These are phyloP conservation scores for Hipparchia sbordonii DNA, from an alignment of 2,888 invertebrate species.

Conservation along the genomic window DNA sequence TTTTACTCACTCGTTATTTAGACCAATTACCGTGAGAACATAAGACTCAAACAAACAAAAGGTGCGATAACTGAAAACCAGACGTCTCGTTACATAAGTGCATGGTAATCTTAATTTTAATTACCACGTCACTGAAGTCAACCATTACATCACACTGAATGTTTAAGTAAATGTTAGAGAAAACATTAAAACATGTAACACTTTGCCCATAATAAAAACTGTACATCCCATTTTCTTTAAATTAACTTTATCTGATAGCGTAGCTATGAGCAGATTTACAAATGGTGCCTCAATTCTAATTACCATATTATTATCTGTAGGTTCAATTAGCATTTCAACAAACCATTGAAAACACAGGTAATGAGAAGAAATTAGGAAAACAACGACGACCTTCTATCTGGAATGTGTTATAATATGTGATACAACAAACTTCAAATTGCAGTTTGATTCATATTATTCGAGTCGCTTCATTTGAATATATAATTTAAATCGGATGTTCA, in stretches of 20 bases:
- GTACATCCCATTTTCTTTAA: not conserved
- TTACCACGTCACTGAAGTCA: not conserved
- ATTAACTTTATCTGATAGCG: not conserved
- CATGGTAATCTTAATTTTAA: not conserved
- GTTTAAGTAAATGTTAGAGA: no score
- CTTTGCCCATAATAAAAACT: no score
- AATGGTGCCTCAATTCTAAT: conserved; percentile 1
- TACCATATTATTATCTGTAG: not conserved
- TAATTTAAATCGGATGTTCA: no score
- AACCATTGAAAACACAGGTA: not conserved
- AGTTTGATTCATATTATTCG: no score
- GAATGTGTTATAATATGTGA: not conserved
- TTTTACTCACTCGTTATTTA: no score
- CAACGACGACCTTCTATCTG: not conserved
- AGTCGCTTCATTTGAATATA: no score
- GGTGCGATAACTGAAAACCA: not conserved
- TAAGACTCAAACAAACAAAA: not conserved
- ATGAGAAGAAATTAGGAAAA: not conserved
- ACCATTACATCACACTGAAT: no score
- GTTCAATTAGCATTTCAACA: not conserved
- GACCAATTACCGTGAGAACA: no score
- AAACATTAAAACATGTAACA: no score
- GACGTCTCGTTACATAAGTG: not conserved
- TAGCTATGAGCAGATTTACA: not conserved
- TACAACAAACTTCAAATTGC: no score